phyloP scores from a whole-genome alignment of 2,888 invertebrate species.

The Odontothrips loti region DNA sequence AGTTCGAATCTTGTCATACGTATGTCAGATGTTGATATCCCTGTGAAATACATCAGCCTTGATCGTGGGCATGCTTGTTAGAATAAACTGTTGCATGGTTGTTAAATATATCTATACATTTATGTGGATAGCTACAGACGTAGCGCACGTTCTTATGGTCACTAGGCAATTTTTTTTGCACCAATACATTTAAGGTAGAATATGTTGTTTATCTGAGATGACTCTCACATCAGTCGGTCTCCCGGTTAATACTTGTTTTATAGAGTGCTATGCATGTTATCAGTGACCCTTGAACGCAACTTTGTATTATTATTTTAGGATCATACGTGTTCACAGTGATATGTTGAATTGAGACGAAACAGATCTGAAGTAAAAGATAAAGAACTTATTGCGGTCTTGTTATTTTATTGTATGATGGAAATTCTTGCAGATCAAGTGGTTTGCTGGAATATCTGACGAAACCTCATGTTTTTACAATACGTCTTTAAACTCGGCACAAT shows the following conservation, averaged over 20 bases:
- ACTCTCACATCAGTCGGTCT: no score
- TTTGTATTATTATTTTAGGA: no score
- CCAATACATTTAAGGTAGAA: neutral
- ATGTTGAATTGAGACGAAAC: no score
- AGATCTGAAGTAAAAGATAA: no score
- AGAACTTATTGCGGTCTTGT: no score
- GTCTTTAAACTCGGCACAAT: no score
- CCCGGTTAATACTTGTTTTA: neutral
- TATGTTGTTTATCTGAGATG: neutral
- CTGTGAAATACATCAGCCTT: neutral
- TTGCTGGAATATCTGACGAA: no score
- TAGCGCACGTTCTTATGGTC: neutral
- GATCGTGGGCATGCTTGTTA: constrained; percentile 5
- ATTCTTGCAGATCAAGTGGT: no score
- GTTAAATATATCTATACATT: neutral
- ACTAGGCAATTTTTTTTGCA: neutral
- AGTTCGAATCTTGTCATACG: neutral
- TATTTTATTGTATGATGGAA: no score
- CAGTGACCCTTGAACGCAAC: neutral
- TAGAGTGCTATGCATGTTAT: neutral
- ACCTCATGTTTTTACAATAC: no score
- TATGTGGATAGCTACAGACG: neutral
- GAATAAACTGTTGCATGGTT: constrained; percentile 4
- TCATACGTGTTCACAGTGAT: no score
- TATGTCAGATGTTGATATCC: neutral